Base-by-base conservation (phyloP, 1,140 invertebrate genomes). In the Drosophila ohnishii region DNA sequence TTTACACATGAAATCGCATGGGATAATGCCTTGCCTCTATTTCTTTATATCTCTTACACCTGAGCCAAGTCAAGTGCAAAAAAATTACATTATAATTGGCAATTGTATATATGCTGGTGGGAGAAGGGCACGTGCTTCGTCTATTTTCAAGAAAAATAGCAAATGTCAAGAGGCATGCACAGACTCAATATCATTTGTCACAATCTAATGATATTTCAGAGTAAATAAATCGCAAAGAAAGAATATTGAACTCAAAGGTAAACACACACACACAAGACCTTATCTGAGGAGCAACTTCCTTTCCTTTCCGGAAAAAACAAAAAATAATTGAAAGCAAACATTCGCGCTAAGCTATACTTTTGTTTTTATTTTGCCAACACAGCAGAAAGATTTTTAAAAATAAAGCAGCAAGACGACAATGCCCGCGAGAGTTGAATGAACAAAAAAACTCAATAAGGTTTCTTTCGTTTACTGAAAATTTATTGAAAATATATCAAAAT, bases 281-380 rank as follows among this genome's bases (percentile, higher is more conserved):
- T 71, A 71, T 65, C 62, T 45, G 16, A 2, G 11, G 7, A n/a
- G n/a, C 40, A 28, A 62, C 59, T 73, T 73, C 48, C 48, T 39
- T 40, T 55, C 14, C 32, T 37, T 55, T 47, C 58, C 61, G 51
- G 50, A 42, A 45, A 58, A 77, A 71, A 60, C 25, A 48, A 42
- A 35, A 60, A 66, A 78, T 78, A 78, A 78, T 78, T 73, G 75
- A 78, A 78, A 61, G 55, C 59, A 78, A 78, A 78, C 78, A 78
- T 71, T 76, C 50, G 51, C n/a, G 42, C 16, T 47, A 65, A 56
- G 47, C 50, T 51, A 19, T 13, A 51, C 16, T 66, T 51, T 55
- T 34, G 37, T 44, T 69, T 66, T 37, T 35, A 30, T 42, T 69
- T 65, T 28, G 44, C 62, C 62, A 45, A 45, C 22, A 13, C 32